Percentiles rank a stretch among this genome's conserved stretches.
Evolutionary conservation across 1,140 invertebrate species (phyloP).

Genomic region (Chelonus insularis): DNA sequence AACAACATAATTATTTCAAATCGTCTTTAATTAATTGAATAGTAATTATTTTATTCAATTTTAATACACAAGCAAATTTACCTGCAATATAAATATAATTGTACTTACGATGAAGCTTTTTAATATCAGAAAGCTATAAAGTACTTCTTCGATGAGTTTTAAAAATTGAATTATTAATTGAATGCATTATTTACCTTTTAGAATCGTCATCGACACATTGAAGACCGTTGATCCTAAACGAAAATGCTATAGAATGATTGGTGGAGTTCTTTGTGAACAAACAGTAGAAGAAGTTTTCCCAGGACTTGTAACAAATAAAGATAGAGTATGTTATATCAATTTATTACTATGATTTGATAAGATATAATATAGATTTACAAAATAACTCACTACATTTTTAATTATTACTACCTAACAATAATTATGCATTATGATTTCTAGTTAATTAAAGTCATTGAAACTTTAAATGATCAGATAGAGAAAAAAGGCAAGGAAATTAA

Average conservation of each 20-base stretch:
- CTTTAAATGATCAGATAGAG: constrained; percentile 77
- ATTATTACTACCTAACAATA: too few relatives aligned
- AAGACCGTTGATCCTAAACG: constrained; percentile 81
- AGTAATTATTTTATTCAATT: too few relatives aligned
- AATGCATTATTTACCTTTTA: constrained; percentile 54
- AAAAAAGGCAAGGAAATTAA: constrained; percentile 91
- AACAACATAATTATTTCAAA: too few relatives aligned
- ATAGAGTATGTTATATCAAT: constrained; percentile 65
- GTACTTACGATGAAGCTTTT: too few relatives aligned
- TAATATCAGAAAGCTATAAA: too few relatives aligned
- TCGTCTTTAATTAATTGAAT: too few relatives aligned
- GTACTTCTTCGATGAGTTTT: too few relatives aligned
- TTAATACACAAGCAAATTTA: too few relatives aligned
- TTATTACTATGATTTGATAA: neutral
- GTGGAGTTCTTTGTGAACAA: constrained; percentile 89
- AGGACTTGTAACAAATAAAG: constrained; percentile 77
- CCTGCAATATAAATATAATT: too few relatives aligned
- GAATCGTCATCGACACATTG: constrained; percentile 92
- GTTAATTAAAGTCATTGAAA: constrained; percentile 76
- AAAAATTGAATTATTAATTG: neutral
- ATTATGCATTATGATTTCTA: constrained; percentile 50
- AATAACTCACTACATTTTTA: too few relatives aligned
- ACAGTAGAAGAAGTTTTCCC: constrained; percentile 91
- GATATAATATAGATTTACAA: too few relatives aligned
- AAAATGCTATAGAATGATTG: constrained; percentile 92